phyloP scores from a whole-genome alignment of 1,140 invertebrate genomes.

The Orchesella cincta region DNA sequence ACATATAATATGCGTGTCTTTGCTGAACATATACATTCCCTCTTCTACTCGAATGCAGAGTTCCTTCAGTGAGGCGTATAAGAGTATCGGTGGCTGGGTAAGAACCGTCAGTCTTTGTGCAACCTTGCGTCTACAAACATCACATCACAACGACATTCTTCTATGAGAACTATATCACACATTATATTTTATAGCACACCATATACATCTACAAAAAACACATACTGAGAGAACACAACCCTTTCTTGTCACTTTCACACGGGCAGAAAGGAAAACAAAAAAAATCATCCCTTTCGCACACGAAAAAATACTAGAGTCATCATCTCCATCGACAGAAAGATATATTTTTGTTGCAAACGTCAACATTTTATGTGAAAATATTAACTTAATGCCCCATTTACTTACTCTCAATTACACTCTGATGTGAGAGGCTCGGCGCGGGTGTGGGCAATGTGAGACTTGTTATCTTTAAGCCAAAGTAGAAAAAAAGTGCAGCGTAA shows the following conservation, averaged over 20 bases:
- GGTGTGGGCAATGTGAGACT: too few relatives aligned
- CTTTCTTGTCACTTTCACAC: background rate
- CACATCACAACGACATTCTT: too few relatives aligned
- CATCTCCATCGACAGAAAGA: too few relatives aligned
- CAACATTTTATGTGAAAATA: too few relatives aligned
- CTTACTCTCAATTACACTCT: too few relatives aligned
- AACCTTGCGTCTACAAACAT: background rate
- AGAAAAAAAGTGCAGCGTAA: too few relatives aligned
- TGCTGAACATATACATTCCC: background rate
- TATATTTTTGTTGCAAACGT: too few relatives aligned
- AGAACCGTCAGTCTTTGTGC: background rate
- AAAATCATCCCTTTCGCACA: background rate
- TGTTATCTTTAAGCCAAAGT: too few relatives aligned
- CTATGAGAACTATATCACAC: background rate
- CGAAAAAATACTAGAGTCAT: background rate
- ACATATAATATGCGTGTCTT: background rate
- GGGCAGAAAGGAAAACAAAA: background rate
- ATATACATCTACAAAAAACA: background rate
- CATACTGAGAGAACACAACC: background rate
- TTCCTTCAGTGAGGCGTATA: background rate
- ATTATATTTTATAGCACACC: background rate
- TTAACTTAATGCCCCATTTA: too few relatives aligned
- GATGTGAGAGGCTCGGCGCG: too few relatives aligned
- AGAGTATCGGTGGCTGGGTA: background rate
- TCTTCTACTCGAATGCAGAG: background rate